Base-by-base conservation (phyloP, 2,888 invertebrate genomes). In the Myathropa florea region DNA sequence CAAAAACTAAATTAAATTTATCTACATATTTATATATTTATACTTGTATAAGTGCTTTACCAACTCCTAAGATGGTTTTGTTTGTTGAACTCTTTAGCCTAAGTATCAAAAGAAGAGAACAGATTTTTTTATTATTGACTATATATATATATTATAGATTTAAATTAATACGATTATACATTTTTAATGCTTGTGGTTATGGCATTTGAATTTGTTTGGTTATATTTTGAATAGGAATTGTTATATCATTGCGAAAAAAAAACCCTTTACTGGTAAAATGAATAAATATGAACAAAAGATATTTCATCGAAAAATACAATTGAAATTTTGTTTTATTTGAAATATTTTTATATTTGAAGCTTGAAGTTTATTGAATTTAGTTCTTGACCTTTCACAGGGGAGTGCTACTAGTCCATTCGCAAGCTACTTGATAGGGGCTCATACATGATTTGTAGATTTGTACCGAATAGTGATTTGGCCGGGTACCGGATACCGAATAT, bases 1-100 rank as follows among this genome's bases (percentile, higher is more conserved):
- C 23, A 30, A 61, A 63, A 57, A 73, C 53, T 84, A 79, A 86
- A 82, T 78, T 65, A 79, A 83, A 83, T 75, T 78, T 78, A 83
- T 71, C 73, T 75, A 83, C 75, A 73, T 86, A 83, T 86, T 83
- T 83, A 86, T 71, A 77, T 86, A 86, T 83, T 72, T 83, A 67
- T 78, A 86, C 78, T 81, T 81, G 63, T 70, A 75, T 83, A 86
- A 86, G 83, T 83, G 86, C 86, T 86, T 86, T 86, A 86, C 64
- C 65, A 71, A 70, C 70, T 86, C 83, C 83, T 83, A 71, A 61
- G 55, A 83, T 39, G 78, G 65, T 86, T 86, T 79, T 78, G 83
- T 86, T 86, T 83, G 82, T 82, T 82, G 53, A 63, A 21, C 65
- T 82, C 72, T 64, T 73, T 70, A 85, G 82, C 82, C 73, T 68